A percentile compares a stretch with the other conserved stretches of the same genome.
These are phyloP conservation scores for Carabus problematicus DNA, from an alignment of 2,888 invertebrate genomes.

Conservation along the genomic window DNA sequence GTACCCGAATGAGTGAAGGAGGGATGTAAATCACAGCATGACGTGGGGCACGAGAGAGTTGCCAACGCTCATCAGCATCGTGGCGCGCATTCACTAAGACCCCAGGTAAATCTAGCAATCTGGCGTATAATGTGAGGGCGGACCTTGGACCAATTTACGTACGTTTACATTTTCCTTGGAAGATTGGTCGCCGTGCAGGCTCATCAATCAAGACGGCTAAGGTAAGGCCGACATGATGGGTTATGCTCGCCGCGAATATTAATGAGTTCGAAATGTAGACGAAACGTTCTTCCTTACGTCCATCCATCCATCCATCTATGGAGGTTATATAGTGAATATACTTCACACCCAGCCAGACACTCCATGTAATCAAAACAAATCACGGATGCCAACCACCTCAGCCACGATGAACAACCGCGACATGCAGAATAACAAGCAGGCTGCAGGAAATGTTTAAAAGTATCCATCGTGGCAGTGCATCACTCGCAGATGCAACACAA, in stretches of 20 bases:
- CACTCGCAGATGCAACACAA: no score
- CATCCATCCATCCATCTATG: conserved; percentile 38
- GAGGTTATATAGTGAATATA: background rate
- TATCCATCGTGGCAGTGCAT: no score
- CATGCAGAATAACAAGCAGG: conserved; percentile 46
- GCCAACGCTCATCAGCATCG: conserved; percentile 35
- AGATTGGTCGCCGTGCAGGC: conserved; percentile 51
- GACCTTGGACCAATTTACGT: conserved; percentile 56
- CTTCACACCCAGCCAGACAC: conserved; percentile 12
- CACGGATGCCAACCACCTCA: conserved; percentile 38
- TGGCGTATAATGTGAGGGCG: conserved; percentile 50
- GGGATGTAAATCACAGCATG: conserved; percentile 19
- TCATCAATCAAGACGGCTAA: conserved; percentile 55
- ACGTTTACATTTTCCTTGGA: conserved; percentile 55
- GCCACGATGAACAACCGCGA: conserved; percentile 32
- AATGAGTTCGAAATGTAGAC: conserved; percentile 53
- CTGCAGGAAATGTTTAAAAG: background rate
- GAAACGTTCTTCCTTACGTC: conserved; percentile 46
- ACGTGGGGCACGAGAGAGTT: conserved; percentile 14
- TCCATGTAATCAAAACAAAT: conserved; percentile 48
- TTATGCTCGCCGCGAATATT: conserved; percentile 56
- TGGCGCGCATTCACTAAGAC: conserved; percentile 35
- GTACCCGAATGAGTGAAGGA: background rate
- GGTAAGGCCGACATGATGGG: conserved; percentile 56
- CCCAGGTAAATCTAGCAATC: conserved; percentile 51